phyloP scores from a whole-genome alignment of 2,888 invertebrate genomes.

The Noctua fimbriata region DNA sequence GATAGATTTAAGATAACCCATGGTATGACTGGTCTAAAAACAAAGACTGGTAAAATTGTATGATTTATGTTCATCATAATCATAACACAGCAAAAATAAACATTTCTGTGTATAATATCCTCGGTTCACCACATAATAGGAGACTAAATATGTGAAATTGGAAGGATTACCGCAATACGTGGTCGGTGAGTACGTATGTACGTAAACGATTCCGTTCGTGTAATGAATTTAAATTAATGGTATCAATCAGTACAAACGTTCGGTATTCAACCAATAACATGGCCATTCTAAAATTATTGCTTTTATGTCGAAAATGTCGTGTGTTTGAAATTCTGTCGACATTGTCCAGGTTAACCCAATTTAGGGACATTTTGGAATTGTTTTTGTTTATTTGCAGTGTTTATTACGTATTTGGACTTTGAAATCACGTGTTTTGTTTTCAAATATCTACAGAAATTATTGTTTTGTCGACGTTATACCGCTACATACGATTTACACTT shows the following conservation, averaged over 20 bases:
- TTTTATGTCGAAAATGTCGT: conserved; percentile 22
- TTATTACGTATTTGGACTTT: not conserved
- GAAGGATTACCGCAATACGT: conserved; percentile 57
- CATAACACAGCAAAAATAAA: conserved; percentile 22
- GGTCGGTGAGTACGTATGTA: conserved; percentile 21
- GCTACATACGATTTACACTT: not conserved
- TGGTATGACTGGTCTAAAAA: no score
- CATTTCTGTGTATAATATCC: conserved; percentile 13
- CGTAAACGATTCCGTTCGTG: conserved; percentile 52
- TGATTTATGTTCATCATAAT: conserved; percentile 1
- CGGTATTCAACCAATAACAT: conserved; percentile 43
- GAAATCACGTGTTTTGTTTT: not conserved
- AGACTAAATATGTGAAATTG: conserved; percentile 61
- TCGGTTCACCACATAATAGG: conserved; percentile 42
- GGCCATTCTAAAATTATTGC: conserved; percentile 36
- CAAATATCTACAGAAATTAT: not conserved
- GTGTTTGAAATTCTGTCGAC: conserved; percentile 20
- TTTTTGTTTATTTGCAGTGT: conserved; percentile 10
- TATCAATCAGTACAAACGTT: conserved; percentile 57
- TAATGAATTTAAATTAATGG: conserved; percentile 65
- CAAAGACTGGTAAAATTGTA: no score
- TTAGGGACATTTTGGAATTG: not conserved
- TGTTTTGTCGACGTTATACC: not conserved
- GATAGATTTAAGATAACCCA: no score
- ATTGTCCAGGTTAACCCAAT: conserved; percentile 12